Conservation (phyloP, 2,888 invertebrate genomes). For the Drosophila hamatofila region DNA sequence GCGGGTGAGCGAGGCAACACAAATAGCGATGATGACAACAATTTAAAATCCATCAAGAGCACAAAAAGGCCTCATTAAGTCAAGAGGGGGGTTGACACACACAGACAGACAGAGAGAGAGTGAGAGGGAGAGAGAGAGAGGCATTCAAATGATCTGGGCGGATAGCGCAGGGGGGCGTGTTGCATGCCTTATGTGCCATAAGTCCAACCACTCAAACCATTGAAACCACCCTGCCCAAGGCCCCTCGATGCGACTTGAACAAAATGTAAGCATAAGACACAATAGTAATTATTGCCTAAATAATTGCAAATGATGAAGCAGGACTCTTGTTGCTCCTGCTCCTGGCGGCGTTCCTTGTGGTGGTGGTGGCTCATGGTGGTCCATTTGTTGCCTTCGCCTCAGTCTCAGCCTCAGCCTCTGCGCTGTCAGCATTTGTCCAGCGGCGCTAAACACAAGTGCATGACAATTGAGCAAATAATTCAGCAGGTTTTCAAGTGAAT, state of each 20-base stretch:
- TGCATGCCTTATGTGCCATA: slow-evolving; percentile 45
- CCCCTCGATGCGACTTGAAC: slow-evolving; percentile 20
- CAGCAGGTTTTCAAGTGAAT: slow-evolving; percentile 38
- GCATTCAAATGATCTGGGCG: slow-evolving; percentile 45
- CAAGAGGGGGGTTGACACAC: slow-evolving; percentile 75
- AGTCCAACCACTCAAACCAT: slow-evolving; percentile 6
- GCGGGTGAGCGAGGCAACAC: slow-evolving; percentile 26
- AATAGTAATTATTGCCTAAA: slow-evolving; percentile 84
- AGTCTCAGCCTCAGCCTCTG: slow-evolving; percentile 15
- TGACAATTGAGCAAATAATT: slow-evolving; percentile 59
- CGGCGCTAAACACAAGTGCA: slow-evolving; percentile 65
- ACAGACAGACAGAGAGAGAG: neutral
- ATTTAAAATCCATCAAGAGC: slow-evolving; percentile 83
- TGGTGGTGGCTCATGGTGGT: slow-evolving; percentile 61
- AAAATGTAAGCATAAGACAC: slow-evolving; percentile 83
- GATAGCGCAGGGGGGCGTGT: slow-evolving; percentile 50
- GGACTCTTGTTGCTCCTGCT: slow-evolving; percentile 34
- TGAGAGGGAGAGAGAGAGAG: neutral
- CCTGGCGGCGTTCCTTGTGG: slow-evolving; percentile 12
- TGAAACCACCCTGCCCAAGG: neutral
- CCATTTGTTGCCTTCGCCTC: slow-evolving; percentile 33
- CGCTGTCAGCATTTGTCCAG: slow-evolving; percentile 56
- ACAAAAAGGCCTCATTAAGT: slow-evolving; percentile 82
- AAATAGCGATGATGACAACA: slow-evolving; percentile 81
- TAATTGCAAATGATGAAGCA: slow-evolving; percentile 82